phyloP scores from a whole-genome alignment of 2,797 vertebrate species.

The Nannoperca obscura region DNA sequence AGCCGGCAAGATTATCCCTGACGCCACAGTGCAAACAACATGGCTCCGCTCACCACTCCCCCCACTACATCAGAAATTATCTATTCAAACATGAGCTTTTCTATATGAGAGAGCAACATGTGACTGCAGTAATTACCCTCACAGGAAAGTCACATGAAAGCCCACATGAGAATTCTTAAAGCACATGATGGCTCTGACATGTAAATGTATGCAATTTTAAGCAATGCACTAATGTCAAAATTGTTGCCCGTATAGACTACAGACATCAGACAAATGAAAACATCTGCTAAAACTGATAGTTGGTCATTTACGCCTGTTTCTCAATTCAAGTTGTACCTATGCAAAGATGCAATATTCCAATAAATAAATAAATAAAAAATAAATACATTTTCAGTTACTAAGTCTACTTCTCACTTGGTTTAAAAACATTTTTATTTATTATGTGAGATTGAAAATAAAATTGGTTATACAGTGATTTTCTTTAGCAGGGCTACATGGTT shows the following conservation, averaged over 20 bases:
- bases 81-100: neutral
- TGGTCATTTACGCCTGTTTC: neutral
- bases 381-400: neutral
- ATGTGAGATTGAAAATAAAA: neutral
- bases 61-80: neutral
- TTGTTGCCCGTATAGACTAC: neutral
- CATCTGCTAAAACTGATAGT: neutral
- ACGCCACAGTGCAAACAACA: slow-evolving; percentile 20
- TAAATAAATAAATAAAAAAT: neutral
- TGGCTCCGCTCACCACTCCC: neutral
- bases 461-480: neutral
- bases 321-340: neutral
- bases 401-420: neutral
- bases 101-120: neutral
- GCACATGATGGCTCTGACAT: neutral
- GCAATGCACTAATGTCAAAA: neutral
- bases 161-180: neutral
- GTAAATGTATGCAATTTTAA: neutral
- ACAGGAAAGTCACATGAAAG: slow-evolving; percentile 15
- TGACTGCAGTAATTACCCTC: neutral
- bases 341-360: neutral
- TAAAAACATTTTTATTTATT: neutral
- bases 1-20: slow-evolving; percentile 19
- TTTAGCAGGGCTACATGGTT: neutral
- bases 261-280: neutral